phyloP scores from a whole-genome alignment of 2,888 invertebrate species.

The Chironomus riparius region DNA sequence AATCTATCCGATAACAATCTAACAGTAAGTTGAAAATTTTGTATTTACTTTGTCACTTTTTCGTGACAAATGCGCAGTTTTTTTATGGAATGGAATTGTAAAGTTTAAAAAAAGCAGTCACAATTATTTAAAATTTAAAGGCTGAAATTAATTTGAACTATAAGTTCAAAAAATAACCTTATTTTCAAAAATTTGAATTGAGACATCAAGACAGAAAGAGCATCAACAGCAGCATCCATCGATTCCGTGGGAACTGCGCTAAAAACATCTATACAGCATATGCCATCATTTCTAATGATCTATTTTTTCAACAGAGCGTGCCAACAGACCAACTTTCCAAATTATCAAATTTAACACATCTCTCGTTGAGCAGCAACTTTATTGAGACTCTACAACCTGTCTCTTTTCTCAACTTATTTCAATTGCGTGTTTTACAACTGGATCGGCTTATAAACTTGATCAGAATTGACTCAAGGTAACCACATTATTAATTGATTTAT shows the following conservation, averaged over 20 bases:
- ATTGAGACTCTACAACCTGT: conserved; percentile 62
- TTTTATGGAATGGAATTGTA: background rate
- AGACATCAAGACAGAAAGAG: too few relatives aligned
- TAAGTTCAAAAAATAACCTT: too few relatives aligned
- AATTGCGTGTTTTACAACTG: conserved; percentile 64
- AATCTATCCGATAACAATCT: conserved; percentile 77
- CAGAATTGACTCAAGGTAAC: conserved; percentile 56
- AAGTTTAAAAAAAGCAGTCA: too few relatives aligned
- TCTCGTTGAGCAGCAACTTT: conserved; percentile 72
- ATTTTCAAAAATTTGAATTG: too few relatives aligned
- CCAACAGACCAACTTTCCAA: conserved; percentile 69
- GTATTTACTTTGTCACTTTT: background rate
- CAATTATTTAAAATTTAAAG: too few relatives aligned
- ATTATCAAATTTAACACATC: conserved; percentile 63
- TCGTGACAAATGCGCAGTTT: background rate
- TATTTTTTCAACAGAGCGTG: conserved; percentile 41
- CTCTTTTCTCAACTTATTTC: conserved; percentile 76
- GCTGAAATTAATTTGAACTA: too few relatives aligned
- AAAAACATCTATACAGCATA: too few relatives aligned
- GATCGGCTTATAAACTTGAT: conserved; percentile 57
- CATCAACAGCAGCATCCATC: too few relatives aligned
- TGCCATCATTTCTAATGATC: background rate
- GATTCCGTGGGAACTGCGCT: too few relatives aligned
- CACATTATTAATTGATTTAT: background rate
- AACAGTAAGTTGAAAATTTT: conserved; percentile 43